These are phyloP conservation scores for Columba livia DNA, from an alignment of 2,113 vertebrate genomes.

Conservation along the genomic window DNA sequence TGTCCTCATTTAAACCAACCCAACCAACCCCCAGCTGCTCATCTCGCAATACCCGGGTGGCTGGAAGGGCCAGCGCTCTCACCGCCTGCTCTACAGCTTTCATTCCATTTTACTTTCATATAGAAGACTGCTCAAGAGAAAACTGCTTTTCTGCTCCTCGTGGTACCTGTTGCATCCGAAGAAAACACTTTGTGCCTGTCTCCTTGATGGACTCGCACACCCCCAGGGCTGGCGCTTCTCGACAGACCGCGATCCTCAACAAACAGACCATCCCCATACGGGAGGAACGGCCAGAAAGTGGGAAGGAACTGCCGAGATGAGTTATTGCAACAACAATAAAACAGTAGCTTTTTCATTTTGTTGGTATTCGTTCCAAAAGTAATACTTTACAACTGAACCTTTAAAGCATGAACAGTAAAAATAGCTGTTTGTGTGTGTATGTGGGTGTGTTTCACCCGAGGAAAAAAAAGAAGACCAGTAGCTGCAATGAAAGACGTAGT, in stretches of 20 bases:
- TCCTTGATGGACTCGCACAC: neutral
- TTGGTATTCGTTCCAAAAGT: conserved; percentile 43
- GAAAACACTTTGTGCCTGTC: neutral
- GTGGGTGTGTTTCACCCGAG: conserved; percentile 25
- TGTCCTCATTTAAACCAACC: neutral
- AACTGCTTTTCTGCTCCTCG: neutral
- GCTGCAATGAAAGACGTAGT: conserved; percentile 28
- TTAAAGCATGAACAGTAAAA: conserved; percentile 32
- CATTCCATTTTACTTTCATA: neutral
- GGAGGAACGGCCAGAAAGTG: neutral
- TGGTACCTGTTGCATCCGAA: neutral
- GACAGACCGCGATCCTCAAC: neutral
- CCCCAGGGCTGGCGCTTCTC: neutral
- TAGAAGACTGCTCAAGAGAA: neutral
- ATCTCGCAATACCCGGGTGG: neutral
- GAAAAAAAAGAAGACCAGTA: neutral
- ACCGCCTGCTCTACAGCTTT: neutral
- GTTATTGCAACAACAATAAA: conserved; percentile 16
- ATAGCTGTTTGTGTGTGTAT: neutral
- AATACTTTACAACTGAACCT: conserved; percentile 34
- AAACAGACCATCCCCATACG: neutral
- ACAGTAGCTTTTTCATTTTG: conserved; percentile 34
- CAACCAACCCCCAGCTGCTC: neutral
- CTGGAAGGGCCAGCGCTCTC: neutral
- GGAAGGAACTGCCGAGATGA: neutral